Evolutionary conservation across 2,888 invertebrate genomes (phyloP).

Genomic region (Linnaemya vulpina): DNA sequence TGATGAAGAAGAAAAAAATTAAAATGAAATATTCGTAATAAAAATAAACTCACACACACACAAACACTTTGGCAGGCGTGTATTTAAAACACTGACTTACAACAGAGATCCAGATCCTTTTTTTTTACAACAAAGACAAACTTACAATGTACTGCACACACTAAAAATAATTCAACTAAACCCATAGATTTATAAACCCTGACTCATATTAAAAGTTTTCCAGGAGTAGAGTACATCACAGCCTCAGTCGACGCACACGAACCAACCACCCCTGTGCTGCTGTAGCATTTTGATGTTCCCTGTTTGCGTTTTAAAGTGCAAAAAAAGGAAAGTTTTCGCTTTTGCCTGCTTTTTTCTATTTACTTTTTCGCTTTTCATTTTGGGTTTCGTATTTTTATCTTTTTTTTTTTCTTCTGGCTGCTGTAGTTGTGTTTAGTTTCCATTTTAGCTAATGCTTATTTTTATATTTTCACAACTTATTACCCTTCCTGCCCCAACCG

Average conservation of each 20-base stretch:
- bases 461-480: constrained; percentile 68
- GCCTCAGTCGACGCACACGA: constrained; percentile 56
- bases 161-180: constrained; percentile 56
- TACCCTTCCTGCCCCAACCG: constrained; percentile 55
- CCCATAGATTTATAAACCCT: constrained; percentile 35
- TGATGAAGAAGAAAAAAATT: constrained; percentile 68
- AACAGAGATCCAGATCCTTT: constrained; percentile 65
- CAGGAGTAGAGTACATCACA: constrained; percentile 65
- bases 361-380: constrained; percentile 22
- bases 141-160: constrained; percentile 64
- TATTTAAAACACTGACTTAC: constrained; percentile 61
- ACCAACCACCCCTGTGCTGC: constrained; percentile 77
- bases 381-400: neutral
- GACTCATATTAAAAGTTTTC: constrained; percentile 34
- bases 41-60: constrained; percentile 42
- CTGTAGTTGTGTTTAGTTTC: constrained; percentile 69
- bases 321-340: constrained; percentile 65
- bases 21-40: constrained; percentile 63
- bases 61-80: constrained; percentile 21
- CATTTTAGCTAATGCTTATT: constrained; percentile 70
- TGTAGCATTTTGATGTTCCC: constrained; percentile 55
- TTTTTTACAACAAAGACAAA: constrained; percentile 46
- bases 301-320: constrained; percentile 76
- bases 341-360: constrained; percentile 54
- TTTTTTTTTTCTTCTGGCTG: constrained; percentile 25